Conservation (phyloP, 2,113 vertebrate species). For the Phrynocephalus versicolor region DNA sequence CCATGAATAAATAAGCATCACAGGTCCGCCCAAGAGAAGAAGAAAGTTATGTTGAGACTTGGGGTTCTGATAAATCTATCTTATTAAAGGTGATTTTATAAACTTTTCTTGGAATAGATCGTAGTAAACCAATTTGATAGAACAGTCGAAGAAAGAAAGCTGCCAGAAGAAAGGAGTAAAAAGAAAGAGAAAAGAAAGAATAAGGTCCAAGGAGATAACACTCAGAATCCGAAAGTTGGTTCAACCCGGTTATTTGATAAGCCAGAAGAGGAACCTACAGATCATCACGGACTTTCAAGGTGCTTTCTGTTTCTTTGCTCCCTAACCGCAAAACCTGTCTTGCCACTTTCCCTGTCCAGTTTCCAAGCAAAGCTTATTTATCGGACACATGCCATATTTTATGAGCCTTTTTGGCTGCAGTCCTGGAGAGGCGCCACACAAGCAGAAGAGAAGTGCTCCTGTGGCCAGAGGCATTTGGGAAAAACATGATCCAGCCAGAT, state of each 20-base stretch:
- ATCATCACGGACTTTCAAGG: conserved; percentile 63
- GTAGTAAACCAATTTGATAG: conserved; percentile 25
- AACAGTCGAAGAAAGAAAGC: conserved; percentile 30
- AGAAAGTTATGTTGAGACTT: not conserved
- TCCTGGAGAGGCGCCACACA: not conserved
- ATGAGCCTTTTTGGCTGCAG: not conserved
- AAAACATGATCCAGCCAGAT: not conserved
- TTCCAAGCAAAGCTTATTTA: not conserved
- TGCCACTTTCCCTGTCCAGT: not conserved
- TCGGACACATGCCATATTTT: not conserved
- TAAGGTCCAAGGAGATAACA: conserved; percentile 51
- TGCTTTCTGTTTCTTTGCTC: conserved; percentile 40
- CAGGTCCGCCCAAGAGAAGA: not conserved
- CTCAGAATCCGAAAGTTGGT: conserved; percentile 45
- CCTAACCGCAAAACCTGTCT: not conserved
- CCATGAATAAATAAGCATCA: too few species aligned
- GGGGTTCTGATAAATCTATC: not conserved
- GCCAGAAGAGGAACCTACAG: conserved; percentile 56
- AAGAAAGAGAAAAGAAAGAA: conserved; percentile 67
- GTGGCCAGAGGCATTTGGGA: not conserved
- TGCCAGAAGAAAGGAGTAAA: conserved; percentile 56
- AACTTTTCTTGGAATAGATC: conserved; percentile 7
- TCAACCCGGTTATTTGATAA: conserved; percentile 59
- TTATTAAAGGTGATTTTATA: conserved; percentile 23
- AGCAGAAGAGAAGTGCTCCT: too few species aligned